Conservation (phyloP, 2,888 invertebrate species). For the Xestia ashworthii region DNA sequence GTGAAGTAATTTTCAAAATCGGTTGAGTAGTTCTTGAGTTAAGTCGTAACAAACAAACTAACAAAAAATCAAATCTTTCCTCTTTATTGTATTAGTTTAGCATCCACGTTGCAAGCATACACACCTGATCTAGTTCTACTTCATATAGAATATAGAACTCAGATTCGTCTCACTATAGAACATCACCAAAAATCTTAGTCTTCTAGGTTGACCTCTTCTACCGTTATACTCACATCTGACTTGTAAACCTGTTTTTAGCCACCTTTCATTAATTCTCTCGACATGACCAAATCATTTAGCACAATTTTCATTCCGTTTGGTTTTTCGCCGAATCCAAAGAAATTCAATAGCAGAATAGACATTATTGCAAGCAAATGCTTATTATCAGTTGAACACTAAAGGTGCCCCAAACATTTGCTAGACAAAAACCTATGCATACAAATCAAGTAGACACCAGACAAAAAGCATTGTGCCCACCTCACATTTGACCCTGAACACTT, state of each 20-base stretch:
- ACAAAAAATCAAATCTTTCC: no score
- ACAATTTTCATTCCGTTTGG: neutral
- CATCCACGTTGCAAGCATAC: neutral
- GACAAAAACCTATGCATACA: conserved; percentile 54
- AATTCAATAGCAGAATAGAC: conserved; percentile 1
- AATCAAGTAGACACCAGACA: conserved; percentile 40
- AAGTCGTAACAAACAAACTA: no score
- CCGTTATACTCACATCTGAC: neutral
- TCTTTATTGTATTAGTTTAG: no score
- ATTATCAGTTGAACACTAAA: conserved; percentile 11
- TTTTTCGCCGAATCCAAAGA: neutral
- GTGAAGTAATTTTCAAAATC: no score
- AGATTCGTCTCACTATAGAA: no score
- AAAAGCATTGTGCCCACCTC: conserved; percentile 42
- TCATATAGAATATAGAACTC: no score
- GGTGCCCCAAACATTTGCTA: conserved; percentile 1
- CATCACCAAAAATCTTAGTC: no score
- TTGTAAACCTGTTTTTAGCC: neutral
- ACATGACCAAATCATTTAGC: neutral
- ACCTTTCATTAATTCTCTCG: neutral
- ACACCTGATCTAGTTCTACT: neutral
- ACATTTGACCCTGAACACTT: conserved; percentile 45
- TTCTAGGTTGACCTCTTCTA: neutral
- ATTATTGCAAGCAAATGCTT: neutral
- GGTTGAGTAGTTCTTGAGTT: no score